phyloP scores from a whole-genome alignment of 2,113 vertebrate species.

The Eublepharis macularius region DNA sequence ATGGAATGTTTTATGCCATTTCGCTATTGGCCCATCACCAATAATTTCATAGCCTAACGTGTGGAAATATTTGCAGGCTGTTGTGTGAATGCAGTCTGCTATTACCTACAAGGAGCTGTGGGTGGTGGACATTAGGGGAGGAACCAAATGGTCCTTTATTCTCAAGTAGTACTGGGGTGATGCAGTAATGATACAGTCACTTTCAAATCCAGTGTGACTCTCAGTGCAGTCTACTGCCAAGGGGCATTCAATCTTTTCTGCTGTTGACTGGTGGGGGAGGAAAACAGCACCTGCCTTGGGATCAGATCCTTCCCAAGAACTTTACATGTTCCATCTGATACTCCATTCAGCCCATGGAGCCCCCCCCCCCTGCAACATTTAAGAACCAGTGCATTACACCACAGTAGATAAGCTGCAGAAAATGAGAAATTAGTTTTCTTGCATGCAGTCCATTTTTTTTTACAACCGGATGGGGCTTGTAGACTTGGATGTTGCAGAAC shows the following conservation, averaged over 20 bases:
- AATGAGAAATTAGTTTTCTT: conserved; percentile 49
- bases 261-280: background rate
- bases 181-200: background rate
- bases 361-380: background rate
- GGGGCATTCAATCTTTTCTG: background rate
- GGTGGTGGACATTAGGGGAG: background rate
- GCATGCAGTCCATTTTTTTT: conserved; percentile 26
- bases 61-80: background rate
- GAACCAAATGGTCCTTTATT: background rate
- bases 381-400: background rate
- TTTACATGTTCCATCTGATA: background rate
- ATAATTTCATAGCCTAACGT: no score
- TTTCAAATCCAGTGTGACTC: background rate
- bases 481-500: conserved; percentile 64
- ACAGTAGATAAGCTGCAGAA: background rate
- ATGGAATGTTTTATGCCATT: background rate
- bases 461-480: conserved; percentile 32
- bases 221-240: background rate
- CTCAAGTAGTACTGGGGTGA: background rate
- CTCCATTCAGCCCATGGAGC: background rate
- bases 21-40: no score
- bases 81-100: background rate
- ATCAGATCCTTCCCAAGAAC: background rate
- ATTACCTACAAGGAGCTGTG: background rate
- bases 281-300: background rate